Conservation (phyloP, 2,888 invertebrate genomes). For the Euphydryas editha region DNA sequence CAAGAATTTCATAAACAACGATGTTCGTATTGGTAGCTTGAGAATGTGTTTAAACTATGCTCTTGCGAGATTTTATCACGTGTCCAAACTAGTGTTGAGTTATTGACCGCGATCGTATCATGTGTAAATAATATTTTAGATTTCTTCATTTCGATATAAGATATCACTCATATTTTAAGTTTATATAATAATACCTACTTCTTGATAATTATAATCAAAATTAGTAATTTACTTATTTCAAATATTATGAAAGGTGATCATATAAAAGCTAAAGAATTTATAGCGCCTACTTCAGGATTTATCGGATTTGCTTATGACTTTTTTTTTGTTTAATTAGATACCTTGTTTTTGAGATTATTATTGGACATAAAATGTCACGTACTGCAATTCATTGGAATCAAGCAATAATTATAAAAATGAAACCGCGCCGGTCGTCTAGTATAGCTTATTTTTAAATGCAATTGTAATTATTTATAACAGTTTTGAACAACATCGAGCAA, state of each 20-base stretch:
- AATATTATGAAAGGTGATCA: too few relatives aligned
- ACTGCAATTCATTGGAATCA: too few relatives aligned
- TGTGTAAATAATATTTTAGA: slow-evolving; percentile 25
- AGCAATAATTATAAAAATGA: neutral
- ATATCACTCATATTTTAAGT: neutral
- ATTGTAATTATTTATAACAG: slow-evolving; percentile 12
- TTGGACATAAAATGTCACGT: neutral
- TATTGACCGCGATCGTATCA: slow-evolving; percentile 40
- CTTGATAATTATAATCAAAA: too few relatives aligned
- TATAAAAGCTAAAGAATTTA: too few relatives aligned
- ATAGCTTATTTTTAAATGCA: neutral
- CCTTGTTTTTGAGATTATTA: too few relatives aligned
- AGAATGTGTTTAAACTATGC: slow-evolving; percentile 56
- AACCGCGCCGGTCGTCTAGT: too few relatives aligned
- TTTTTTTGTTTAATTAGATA: too few relatives aligned
- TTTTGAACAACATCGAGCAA: slow-evolving; percentile 10
- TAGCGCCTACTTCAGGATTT: too few relatives aligned
- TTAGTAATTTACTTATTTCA: neutral
- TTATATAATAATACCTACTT: neutral
- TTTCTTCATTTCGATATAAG: neutral
- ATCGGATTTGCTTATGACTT: too few relatives aligned
- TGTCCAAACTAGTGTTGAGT: slow-evolving; percentile 57
- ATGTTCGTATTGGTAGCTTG: slow-evolving; percentile 46
- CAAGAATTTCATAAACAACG: slow-evolving; percentile 1
- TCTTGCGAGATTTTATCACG: slow-evolving; percentile 54